Conservation (phyloP, 2,113 vertebrate genomes). For the Haemorhous mexicanus region DNA sequence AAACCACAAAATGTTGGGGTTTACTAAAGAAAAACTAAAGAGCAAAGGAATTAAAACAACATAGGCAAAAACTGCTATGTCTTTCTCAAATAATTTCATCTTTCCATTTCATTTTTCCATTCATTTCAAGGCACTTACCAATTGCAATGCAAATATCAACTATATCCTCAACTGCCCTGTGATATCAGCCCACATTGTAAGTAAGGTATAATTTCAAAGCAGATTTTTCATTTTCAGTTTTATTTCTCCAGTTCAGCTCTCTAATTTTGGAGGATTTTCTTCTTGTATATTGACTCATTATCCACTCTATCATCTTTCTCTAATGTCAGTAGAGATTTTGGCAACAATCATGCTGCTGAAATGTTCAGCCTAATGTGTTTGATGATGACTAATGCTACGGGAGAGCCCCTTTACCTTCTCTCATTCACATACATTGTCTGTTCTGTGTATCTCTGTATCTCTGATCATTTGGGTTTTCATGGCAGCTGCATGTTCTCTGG, state of each 20-base stretch:
- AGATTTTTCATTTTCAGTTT: background rate
- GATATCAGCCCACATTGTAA: background rate
- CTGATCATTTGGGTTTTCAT: background rate
- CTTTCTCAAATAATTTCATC: background rate
- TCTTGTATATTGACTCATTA: background rate
- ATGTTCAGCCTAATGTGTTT: background rate
- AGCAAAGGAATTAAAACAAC: background rate
- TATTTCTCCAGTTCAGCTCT: background rate
- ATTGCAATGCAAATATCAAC: background rate
- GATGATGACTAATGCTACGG: background rate
- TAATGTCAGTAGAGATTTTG: background rate
- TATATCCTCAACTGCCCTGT: background rate
- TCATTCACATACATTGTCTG: background rate
- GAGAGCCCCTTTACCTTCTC: background rate
- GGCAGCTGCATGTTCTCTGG: background rate
- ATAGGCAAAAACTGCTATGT: background rate
- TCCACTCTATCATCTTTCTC: background rate
- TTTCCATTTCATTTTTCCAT: background rate
- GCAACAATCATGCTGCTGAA: background rate
- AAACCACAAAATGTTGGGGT: background rate
- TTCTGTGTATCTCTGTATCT: background rate
- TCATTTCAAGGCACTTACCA: background rate
- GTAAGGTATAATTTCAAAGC: background rate
- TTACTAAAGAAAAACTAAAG: background rate
- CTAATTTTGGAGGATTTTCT: background rate